These are phyloP conservation scores for Catalaphyllia jardinei DNA, from an alignment of 64 coral and sea anemone genomes.

Conservation along the genomic window DNA sequence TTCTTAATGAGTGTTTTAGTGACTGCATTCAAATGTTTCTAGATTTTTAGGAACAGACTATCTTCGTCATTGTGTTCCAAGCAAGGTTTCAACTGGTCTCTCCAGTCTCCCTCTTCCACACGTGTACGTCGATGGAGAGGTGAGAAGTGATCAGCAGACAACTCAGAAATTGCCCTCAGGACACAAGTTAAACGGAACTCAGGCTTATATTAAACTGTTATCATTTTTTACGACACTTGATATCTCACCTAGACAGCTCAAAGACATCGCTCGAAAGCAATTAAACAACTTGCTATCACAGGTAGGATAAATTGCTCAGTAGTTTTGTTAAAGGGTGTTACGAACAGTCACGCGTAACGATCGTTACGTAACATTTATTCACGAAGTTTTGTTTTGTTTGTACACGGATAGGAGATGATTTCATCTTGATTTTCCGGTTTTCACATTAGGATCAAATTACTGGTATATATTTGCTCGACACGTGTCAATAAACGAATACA, in stretches of 20 bases:
- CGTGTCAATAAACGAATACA: too few species aligned
- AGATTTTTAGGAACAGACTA: slow-evolving; percentile 79
- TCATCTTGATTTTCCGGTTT: too few species aligned
- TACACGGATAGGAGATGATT: too few species aligned
- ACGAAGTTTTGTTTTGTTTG: too few species aligned
- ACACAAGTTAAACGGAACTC: slow-evolving; percentile 57
- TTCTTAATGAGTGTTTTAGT: neutral
- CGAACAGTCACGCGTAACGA: too few species aligned
- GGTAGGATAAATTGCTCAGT: slow-evolving; percentile 4
- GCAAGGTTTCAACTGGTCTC: slow-evolving; percentile 82
- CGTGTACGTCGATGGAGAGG: slow-evolving; percentile 65
- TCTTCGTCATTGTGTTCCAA: slow-evolving; percentile 78
- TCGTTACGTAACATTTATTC: too few species aligned
- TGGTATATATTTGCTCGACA: too few species aligned
- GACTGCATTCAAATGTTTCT: neutral
- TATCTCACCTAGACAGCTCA: slow-evolving; percentile 56
- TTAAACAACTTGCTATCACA: slow-evolving; percentile 49
- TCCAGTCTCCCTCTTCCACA: slow-evolving; percentile 77
- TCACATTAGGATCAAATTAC: too few species aligned
- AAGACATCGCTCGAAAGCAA: slow-evolving; percentile 21
- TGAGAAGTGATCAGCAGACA: slow-evolving; percentile 42
- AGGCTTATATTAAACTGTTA: slow-evolving; percentile 43
- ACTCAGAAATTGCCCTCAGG: slow-evolving; percentile 52
- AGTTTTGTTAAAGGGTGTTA: too few species aligned
- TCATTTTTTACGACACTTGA: slow-evolving; percentile 66